Base-by-base conservation (phyloP, 2,797 vertebrate species). In the Dryobates pubescens region DNA sequence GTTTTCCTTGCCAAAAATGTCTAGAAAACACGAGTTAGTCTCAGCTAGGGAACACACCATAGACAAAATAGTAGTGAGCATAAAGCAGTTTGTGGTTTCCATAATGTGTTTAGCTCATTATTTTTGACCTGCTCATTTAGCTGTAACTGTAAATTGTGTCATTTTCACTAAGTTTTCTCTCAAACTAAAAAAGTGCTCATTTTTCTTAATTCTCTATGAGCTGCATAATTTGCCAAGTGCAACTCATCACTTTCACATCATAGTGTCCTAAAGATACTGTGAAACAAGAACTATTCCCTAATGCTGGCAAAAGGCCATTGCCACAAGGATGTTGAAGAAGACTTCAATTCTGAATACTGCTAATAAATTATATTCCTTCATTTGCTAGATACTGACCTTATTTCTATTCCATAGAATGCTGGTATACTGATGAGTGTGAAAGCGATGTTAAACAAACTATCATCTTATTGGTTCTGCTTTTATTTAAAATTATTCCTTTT, bases 1-100 rank as follows among this genome's bases (percentile, higher is more conserved):
- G 62, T 72, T 95, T 82, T 82, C 58, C 24, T 68, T 93, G 89
- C 76, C 91, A 92, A 73, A 90, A 68, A 74, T n/a, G 54, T 89
- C 77, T 91, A 86, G 76, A 85, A 94, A 92, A 38, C 61, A 61
- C 56, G 17, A 61, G 45, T 89, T 77, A 57, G 62, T 85, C 27
- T 87, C 82, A 91, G 27, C 82, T 69, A 84, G 43, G 62, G 61
- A 84, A 26, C 75, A 86, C 29, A 67, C 6, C 32, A 22, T 3
- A 54, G 61, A 67, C 32, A 71, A 82, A 64, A 65, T 71, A 34
- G 63, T 41, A 22, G 19, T 75, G 47, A 89, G 59, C 18, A 16
- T 22, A 67, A 54, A 89, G 59, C 47, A 68, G 8, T 64, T 89
- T 89, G 69, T 74, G 62, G 16, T 29, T 77, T 85, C 32, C 30